Evolutionary conservation across 2,888 invertebrate genomes (phyloP).

Genomic region (Pomacea canaliculata): DNA sequence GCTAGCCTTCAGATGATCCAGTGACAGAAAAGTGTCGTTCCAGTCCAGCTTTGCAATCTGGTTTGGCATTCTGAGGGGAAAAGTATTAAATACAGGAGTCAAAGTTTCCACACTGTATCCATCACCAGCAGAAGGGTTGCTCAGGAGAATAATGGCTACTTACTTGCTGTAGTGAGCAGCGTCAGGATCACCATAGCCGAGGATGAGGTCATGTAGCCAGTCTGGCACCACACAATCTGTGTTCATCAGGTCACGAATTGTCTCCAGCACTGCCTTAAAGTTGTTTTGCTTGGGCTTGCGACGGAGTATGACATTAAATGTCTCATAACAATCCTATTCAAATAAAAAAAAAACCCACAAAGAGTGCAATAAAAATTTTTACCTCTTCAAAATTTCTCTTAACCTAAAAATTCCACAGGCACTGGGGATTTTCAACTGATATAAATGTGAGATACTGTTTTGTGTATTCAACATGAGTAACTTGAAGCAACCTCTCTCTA

Average conservation of each 20-base stretch:
- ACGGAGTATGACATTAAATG: constrained; percentile 96
- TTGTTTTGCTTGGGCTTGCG: constrained; percentile 99
- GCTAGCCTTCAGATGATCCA: constrained; percentile 87
- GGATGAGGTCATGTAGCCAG: constrained; percentile 80
- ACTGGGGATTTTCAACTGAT: no score
- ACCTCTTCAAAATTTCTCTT: no score
- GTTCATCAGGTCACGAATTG: constrained; percentile 98
- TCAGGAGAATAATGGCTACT: constrained; percentile 14
- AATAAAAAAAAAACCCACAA: background rate
- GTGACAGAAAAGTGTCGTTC: constrained; percentile 96
- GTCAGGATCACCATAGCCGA: constrained; percentile 98
- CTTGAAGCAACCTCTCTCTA: no score
- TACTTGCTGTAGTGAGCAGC: constrained; percentile 92
- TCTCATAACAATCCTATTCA: constrained; percentile 71
- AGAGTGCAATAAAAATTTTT: no score
- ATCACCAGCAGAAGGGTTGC: background rate
- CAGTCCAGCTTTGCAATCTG: constrained; percentile 90
- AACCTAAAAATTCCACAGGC: no score
- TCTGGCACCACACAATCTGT: constrained; percentile 76
- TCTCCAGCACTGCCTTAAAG: constrained; percentile 99
- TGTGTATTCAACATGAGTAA: no score
- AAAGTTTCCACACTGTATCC: background rate
- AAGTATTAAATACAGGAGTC: constrained; percentile 18
- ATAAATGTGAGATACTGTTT: no score
- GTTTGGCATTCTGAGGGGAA: constrained; percentile 82